Conservation (phyloP, 1,140 invertebrate genomes). For the Microplitis demolitor region DNA sequence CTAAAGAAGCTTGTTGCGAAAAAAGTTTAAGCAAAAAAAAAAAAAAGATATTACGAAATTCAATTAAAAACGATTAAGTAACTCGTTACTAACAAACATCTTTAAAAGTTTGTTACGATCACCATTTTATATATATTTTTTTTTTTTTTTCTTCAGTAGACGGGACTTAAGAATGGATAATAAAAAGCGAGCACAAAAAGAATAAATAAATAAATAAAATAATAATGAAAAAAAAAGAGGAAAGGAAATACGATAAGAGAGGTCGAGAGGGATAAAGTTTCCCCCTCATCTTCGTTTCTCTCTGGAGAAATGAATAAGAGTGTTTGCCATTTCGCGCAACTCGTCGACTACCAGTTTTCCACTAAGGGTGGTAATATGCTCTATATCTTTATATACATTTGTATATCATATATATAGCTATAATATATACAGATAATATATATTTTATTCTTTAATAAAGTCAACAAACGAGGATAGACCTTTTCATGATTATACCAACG, state of each 20-base stretch:
- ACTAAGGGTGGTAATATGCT: background rate
- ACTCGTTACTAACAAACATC: conserved; percentile 23
- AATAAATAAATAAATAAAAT: background rate
- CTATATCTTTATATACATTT: background rate
- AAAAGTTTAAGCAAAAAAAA: background rate
- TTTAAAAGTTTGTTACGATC: conserved; percentile 1
- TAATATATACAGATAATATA: background rate
- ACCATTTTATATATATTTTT: background rate
- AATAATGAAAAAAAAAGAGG: background rate
- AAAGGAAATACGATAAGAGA: background rate
- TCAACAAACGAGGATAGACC: conserved; percentile 1
- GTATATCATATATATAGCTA: conserved; percentile 1
- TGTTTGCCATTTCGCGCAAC: conserved; percentile 16
- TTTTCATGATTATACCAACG: background rate
- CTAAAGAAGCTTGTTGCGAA: background rate
- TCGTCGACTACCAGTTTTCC: conserved; percentile 15
- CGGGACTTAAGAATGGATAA: background rate
- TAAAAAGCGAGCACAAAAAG: no score
- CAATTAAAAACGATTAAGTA: conserved; percentile 32
- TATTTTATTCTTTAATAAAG: background rate
- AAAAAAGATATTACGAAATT: conserved; percentile 28
- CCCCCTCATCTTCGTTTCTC: conserved; percentile 19
- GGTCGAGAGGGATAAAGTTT: background rate
- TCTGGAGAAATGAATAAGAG: conserved; percentile 31
- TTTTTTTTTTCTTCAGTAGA: background rate